Evolutionary conservation across 2,113 vertebrate species (phyloP).

Genomic region (Cochlearius cochlearius): DNA sequence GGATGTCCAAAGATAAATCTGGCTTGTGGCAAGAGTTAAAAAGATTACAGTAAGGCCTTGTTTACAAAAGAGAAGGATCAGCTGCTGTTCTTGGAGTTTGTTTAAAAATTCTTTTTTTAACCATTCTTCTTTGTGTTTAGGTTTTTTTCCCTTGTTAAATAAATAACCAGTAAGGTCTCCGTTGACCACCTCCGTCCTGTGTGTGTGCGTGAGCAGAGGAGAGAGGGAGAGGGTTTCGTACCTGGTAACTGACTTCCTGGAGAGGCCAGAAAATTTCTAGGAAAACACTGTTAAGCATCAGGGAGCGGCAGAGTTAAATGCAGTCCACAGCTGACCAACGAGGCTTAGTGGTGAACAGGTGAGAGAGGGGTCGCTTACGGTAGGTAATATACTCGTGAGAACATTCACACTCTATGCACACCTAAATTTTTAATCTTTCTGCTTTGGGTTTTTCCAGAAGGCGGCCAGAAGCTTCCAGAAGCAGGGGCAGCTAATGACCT

Average conservation of each 20-base stretch:
- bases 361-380: not conserved
- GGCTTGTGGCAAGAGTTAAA: conserved; percentile 55
- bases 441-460: not conserved
- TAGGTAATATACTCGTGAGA: not conserved
- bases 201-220: not conserved
- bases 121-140: conserved; percentile 72
- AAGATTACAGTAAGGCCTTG: conserved; percentile 69
- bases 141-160: conserved; percentile 74
- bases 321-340: not conserved
- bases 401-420: not conserved
- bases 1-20: conserved; percentile 67
- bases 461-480: no score
- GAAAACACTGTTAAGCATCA: not conserved
- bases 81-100: conserved; percentile 69
- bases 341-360: not conserved
- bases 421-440: not conserved
- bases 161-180: conserved; percentile 70
- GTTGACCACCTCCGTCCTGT: conserved; percentile 49
- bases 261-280: not conserved
- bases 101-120: conserved; percentile 79
- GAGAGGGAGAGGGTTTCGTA: not conserved
- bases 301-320: not conserved
- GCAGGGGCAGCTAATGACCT: not conserved
- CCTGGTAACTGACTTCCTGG: not conserved
- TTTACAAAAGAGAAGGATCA: conserved; percentile 74